Evolutionary conservation across 2,797 vertebrate genomes (phyloP), one percentile per base, ranked within the genome.

Genomic region (Molossus molossus): DNA sequence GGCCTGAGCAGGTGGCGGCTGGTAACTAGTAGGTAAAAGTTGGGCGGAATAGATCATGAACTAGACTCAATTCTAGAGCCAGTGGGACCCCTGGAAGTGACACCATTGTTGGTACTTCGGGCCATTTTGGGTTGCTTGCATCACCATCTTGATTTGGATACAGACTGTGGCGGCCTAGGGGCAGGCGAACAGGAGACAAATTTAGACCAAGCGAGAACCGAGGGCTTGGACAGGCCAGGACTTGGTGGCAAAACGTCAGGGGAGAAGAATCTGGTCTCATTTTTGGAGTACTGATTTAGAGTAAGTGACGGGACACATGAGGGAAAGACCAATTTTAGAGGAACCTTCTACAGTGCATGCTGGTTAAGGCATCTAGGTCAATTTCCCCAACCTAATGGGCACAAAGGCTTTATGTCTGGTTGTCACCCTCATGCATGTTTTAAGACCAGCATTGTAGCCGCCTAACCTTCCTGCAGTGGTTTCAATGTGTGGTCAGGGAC

Each of bases 181-280:
- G 45, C 17, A 93, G 92, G 89, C 21, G 50, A 70, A 86, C 21
- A 60, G 67, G 18, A 77, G 62, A 58, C 27, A 94, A 87, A 87
- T 94, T 96, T 81, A 95, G 89, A 94, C 67, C 45, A 40, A 58
- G 57, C 40, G 48, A 92, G 76, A 82, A 70, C 79, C 33, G 75
- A 93, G 33, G 70, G 60, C 15, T 82, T 89, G 65, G 50, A 75
- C 9, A 20, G 21, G 8, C 48, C 75, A 67, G 29, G 1, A 60
- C 48, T 88, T 75, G 72, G 58, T 95, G 72, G 64, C 77, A 58
- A 57, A 76, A 60, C 58, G 40, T 60, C 77, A 86, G 58, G 23
- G 55, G 33, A 96, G 62, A 86, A 86, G 60, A 87, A 62, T n/a
- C 33, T 23, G 21, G 20, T 23, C 21, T 90, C 0, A 5, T 64